Evolutionary conservation across 2,888 invertebrate species (phyloP).

Genomic region (Coleophora deauratella): DNA sequence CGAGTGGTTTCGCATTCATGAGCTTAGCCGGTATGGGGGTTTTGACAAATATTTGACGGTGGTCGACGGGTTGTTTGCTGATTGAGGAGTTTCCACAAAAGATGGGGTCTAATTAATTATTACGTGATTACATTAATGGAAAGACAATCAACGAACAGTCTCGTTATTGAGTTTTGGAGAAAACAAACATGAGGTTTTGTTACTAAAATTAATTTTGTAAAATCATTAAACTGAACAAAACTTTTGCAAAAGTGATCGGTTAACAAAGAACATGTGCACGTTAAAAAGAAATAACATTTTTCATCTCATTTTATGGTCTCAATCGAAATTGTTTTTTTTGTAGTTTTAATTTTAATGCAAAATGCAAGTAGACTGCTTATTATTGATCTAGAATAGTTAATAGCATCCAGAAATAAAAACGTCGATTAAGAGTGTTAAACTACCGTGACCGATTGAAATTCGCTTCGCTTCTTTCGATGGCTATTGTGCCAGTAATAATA

Average conservation of each 20-base stretch:
- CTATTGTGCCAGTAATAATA: slow-evolving; percentile 60
- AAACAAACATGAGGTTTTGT: no score
- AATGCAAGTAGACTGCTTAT: slow-evolving; percentile 50
- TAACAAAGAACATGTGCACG: slow-evolving; percentile 1
- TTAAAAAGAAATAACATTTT: no score
- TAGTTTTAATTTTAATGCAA: no score
- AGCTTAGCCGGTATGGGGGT: slow-evolving; percentile 32
- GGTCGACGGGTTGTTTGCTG: slow-evolving; percentile 18
- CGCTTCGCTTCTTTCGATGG: slow-evolving; percentile 49
- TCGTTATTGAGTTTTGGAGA: no score
- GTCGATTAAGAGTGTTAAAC: slow-evolving; percentile 67
- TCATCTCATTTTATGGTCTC: no score
- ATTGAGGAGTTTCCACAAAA: slow-evolving; percentile 9
- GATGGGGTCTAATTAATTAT: slow-evolving; percentile 9
- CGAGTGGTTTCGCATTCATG: slow-evolving; percentile 40
- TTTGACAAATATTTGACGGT: slow-evolving; percentile 34
- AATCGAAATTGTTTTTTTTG: no score
- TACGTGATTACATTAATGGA: slow-evolving; percentile 3
- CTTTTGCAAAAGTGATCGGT: neutral
- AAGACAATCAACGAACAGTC: no score
- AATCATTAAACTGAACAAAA: neutral
- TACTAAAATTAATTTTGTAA: slow-evolving; percentile 10
- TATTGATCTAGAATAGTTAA: slow-evolving; percentile 41
- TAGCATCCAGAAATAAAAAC: slow-evolving; percentile 60
- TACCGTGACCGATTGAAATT: slow-evolving; percentile 67